Evolutionary conservation across 2,888 invertebrate species (phyloP).

Genomic region (Zaprionus lineosus): DNA sequence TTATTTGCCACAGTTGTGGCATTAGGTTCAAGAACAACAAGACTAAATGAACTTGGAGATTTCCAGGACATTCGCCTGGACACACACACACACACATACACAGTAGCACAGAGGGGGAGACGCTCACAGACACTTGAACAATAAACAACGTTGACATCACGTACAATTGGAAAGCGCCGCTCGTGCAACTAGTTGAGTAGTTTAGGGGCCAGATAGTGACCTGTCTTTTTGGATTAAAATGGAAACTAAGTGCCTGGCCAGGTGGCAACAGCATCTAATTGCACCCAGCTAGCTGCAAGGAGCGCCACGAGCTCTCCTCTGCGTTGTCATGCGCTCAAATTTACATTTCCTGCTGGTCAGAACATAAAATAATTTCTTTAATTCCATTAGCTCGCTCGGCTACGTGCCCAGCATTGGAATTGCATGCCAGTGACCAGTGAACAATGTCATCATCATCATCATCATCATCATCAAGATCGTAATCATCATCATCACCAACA

Average conservation of each 20-base stretch:
- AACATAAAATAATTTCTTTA: slow-evolving; percentile 72
- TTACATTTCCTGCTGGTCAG: slow-evolving; percentile 67
- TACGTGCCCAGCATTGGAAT: slow-evolving; percentile 68
- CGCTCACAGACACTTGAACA: neutral
- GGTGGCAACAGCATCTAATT: neutral
- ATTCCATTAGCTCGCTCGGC: slow-evolving; percentile 63
- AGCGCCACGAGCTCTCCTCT: slow-evolving; percentile 20
- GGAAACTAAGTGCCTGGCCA: slow-evolving; percentile 22
- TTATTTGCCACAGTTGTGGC: slow-evolving; percentile 65
- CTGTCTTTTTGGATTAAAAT: slow-evolving; percentile 33
- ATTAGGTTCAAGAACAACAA: slow-evolving; percentile 69
- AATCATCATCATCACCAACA: too few relatives aligned
- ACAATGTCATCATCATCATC: slow-evolving; percentile 4
- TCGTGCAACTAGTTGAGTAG: slow-evolving; percentile 21
- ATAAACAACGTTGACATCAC: slow-evolving; percentile 31
- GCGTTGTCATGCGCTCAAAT: slow-evolving; percentile 48
- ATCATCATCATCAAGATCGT: slow-evolving; percentile 3
- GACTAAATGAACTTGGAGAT: slow-evolving; percentile 61
- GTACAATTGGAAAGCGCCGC: slow-evolving; percentile 23
- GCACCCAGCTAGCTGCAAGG: too few relatives aligned
- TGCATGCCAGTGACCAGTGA: slow-evolving; percentile 3
- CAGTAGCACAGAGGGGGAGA: slow-evolving; percentile 2
- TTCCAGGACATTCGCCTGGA: slow-evolving; percentile 68
- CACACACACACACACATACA: slow-evolving; percentile 12
- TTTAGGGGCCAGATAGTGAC: slow-evolving; percentile 9